A percentile compares a stretch with the other conserved stretches of the same genome.
Conservation (phyloP, 2,888 invertebrate species). For the Acleris literana region DNA sequence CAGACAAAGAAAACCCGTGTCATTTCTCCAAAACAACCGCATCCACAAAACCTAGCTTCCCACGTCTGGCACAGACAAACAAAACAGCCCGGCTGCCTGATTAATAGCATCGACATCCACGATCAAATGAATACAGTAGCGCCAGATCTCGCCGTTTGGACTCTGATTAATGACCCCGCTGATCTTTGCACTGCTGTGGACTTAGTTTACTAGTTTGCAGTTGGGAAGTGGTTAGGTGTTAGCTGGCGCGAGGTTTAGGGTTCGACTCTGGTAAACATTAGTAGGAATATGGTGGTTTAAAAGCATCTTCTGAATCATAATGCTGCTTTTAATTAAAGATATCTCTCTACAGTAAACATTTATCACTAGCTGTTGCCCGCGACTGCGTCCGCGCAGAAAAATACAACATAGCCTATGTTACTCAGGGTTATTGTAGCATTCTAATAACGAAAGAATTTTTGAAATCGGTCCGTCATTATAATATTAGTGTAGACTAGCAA, state of each 20-base stretch:
- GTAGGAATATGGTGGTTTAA: too few species aligned
- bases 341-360: too few species aligned
- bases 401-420: too few species aligned
- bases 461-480: too few species aligned
- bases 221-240: conserved; percentile 14
- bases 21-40: conserved; percentile 4
- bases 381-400: too few species aligned
- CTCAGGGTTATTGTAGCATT: too few species aligned
- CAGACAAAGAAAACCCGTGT: too few species aligned
- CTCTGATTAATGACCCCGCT: conserved; percentile 37
- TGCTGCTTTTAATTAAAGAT: too few species aligned
- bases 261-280: background rate
- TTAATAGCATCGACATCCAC: conserved; percentile 70
- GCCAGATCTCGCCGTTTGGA: conserved; percentile 45
- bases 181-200: conserved; percentile 25
- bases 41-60: conserved; percentile 2
- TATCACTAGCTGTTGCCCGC: too few species aligned
- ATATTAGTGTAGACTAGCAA: too few species aligned
- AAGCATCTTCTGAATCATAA: too few species aligned
- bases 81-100: conserved; percentile 69
- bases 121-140: conserved; percentile 70
- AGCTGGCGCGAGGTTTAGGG: conserved; percentile 1
- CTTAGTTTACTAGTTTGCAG: conserved; percentile 22
- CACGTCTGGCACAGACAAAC: conserved; percentile 58
- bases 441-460: too few species aligned